These are phyloP conservation scores for Chionomys nivalis DNA, from an alignment of 2,113 vertebrate species.

Conservation along the genomic window DNA sequence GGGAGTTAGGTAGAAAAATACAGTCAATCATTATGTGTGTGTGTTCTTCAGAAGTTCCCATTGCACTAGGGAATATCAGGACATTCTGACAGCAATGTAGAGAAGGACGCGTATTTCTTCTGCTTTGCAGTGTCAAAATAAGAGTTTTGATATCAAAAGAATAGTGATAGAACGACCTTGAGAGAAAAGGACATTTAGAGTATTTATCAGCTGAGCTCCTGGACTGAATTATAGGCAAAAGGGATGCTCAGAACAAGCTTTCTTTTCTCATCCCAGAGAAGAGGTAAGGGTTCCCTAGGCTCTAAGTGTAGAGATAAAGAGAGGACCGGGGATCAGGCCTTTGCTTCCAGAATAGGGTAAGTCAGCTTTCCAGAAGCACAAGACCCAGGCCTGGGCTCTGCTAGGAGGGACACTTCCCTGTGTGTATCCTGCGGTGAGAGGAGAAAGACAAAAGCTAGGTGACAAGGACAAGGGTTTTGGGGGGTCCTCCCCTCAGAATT, in stretches of 20 bases:
- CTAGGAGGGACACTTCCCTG: background rate
- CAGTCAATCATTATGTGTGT: background rate
- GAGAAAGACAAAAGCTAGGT: background rate
- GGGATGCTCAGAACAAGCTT: background rate
- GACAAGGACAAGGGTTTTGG: background rate
- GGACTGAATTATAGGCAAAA: background rate
- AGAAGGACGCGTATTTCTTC: background rate
- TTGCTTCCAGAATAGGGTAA: background rate
- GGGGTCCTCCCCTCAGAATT: background rate
- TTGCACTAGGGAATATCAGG: background rate
- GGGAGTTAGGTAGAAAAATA: background rate
- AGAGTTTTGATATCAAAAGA: background rate
- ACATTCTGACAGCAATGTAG: background rate
- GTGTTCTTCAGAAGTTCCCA: background rate
- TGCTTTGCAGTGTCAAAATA: background rate
- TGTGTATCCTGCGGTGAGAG: background rate
- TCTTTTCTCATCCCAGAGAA: background rate
- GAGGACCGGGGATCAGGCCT: fast-evolving
- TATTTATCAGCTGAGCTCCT: background rate
- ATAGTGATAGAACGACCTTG: background rate
- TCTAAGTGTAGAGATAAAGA: background rate
- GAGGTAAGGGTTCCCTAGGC: background rate
- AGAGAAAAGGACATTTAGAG: background rate
- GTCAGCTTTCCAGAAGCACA: background rate
- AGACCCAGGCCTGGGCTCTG: background rate